These are phyloP conservation scores for Sanderia malayensis DNA, from an alignment of 30 jellyfish, hydroid and myxozoan species.

Conservation along the genomic window DNA sequence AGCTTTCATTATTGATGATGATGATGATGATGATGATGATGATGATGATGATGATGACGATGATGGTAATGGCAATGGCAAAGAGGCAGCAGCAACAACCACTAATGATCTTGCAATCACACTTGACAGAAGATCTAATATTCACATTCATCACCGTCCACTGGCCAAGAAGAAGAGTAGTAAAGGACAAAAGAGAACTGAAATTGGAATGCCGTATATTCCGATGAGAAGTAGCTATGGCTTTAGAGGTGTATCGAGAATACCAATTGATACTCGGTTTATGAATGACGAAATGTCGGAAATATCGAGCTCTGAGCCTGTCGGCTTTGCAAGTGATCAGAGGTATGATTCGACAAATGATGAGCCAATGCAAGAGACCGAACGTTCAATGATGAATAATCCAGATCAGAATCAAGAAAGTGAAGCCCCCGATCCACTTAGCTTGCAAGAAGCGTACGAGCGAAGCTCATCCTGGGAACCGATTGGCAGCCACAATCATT, in stretches of 20 bases:
- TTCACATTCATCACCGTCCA: constrained; percentile 16
- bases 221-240: constrained; percentile 6
- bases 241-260: not conserved
- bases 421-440: constrained; percentile 54
- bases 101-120: not conserved
- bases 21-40: constrained; percentile 36
- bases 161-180: constrained; percentile 21
- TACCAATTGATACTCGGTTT: constrained; percentile 36
- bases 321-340: constrained; percentile 37
- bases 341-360: constrained; percentile 13
- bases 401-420: constrained; percentile 23
- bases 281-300: constrained; percentile 63
- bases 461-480: constrained; percentile 75
- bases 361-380: constrained; percentile 23
- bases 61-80: constrained; percentile 34
- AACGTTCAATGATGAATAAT: constrained; percentile 8
- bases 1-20: too few relatives aligned
- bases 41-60: constrained; percentile 30
- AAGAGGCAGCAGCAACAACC: too few relatives aligned
- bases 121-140: constrained; percentile 10
- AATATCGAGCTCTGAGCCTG: constrained; percentile 55
- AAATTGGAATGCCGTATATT: constrained; percentile 51
- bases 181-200: constrained; percentile 16
- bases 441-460: constrained; percentile 49
- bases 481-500: constrained; percentile 29